phyloP scores from a whole-genome alignment of 2,797 vertebrate species.

The Ibycter americanus region DNA sequence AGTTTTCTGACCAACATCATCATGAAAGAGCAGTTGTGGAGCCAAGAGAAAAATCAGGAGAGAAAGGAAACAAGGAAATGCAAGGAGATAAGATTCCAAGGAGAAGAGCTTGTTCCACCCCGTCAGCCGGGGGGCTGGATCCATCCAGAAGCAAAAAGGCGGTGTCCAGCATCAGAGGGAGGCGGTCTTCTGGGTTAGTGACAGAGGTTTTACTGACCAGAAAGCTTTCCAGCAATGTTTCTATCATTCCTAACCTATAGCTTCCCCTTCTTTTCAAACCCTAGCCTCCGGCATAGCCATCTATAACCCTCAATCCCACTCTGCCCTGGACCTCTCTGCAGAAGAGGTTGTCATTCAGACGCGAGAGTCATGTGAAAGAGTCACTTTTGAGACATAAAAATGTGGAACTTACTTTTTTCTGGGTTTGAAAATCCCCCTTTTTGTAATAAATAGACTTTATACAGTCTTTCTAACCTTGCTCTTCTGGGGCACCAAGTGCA shows the following conservation, averaged over 20 bases:
- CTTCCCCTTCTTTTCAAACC: neutral
- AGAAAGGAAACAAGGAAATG: neutral
- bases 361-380: neutral
- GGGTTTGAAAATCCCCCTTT: neutral
- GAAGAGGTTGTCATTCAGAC: neutral
- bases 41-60: neutral
- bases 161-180: neutral
- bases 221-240: neutral
- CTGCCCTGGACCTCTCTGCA: neutral
- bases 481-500: neutral
- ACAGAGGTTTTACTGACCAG: neutral
- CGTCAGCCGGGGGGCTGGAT: neutral
- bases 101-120: neutral
- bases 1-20: neutral
- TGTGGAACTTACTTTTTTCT: neutral
- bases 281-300: neutral
- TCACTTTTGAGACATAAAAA: neutral
- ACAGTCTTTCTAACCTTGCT: neutral
- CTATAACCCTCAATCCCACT: neutral
- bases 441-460: neutral
- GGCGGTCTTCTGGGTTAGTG: neutral
- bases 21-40: neutral
- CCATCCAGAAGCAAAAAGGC: neutral
- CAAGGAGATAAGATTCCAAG: neutral
- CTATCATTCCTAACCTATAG: neutral